Evolutionary conservation across 2,888 invertebrate species (phyloP).

Genomic region (Octodonta nipae): DNA sequence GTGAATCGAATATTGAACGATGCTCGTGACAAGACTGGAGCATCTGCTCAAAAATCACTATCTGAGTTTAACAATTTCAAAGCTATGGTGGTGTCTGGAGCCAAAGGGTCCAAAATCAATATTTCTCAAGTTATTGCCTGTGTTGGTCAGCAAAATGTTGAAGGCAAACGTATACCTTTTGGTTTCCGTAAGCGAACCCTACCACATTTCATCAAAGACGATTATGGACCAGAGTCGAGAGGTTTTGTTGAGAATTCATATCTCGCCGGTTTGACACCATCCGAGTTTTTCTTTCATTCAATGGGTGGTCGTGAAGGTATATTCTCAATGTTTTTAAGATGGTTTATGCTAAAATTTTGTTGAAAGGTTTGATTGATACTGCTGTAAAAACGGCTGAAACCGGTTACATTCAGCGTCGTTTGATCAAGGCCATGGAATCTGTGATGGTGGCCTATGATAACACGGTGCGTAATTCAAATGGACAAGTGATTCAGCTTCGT

Average conservation of each 20-base stretch:
- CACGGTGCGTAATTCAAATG: slow-evolving; percentile 91
- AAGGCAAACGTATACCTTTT: slow-evolving; percentile 99
- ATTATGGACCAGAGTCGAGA: slow-evolving; percentile 98
- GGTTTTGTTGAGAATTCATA: slow-evolving; percentile 99
- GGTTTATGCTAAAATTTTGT: too few relatives aligned
- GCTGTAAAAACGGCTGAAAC: slow-evolving; percentile 99
- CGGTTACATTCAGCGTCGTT: slow-evolving; percentile 97
- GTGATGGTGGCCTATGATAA: slow-evolving; percentile 99
- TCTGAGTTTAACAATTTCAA: slow-evolving; percentile 99
- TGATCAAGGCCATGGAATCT: slow-evolving; percentile 99
- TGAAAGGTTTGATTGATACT: slow-evolving; percentile 99
- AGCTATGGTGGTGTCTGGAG: slow-evolving; percentile 99
- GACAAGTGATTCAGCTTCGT: slow-evolving; percentile 86
- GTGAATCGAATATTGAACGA: slow-evolving; percentile 97
- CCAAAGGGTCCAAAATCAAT: slow-evolving; percentile 99
- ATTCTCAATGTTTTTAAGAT: too few relatives aligned
- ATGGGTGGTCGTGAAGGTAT: slow-evolving; percentile 99
- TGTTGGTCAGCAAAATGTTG: slow-evolving; percentile 99
- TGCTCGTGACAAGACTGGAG: slow-evolving; percentile 99
- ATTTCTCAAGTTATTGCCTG: slow-evolving; percentile 99
- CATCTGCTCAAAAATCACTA: slow-evolving; percentile 95
- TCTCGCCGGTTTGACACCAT: slow-evolving; percentile 94
- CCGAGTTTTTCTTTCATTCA: slow-evolving; percentile 99
- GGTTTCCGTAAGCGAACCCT: slow-evolving; percentile 96
- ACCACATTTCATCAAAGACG: slow-evolving; percentile 99